Evolutionary conservation across 2,888 invertebrate species (phyloP).

Genomic region (Arge pagana): DNA sequence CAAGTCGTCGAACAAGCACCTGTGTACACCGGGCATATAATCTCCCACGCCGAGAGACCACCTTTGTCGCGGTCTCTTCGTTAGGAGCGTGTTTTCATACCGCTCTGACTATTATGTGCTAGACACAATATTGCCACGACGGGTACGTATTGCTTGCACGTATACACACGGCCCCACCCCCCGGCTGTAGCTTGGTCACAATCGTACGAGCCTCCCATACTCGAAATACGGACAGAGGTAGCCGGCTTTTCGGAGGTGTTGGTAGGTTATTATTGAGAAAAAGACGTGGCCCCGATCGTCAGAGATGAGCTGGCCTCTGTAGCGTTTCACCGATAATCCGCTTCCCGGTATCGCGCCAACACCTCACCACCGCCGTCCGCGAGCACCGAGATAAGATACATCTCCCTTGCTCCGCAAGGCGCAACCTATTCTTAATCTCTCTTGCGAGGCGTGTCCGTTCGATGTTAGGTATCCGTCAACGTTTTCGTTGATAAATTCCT

Average conservation of each 20-base stretch:
- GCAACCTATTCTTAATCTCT: slow-evolving; percentile 11
- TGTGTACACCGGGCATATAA: slow-evolving; percentile 53
- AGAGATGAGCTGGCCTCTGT: slow-evolving; percentile 6
- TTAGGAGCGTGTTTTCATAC: neutral
- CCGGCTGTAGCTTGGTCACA: neutral
- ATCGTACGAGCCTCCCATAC: no score
- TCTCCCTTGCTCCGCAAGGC: slow-evolving; percentile 15
- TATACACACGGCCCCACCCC: neutral
- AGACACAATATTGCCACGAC: neutral
- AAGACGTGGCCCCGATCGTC: slow-evolving; percentile 3
- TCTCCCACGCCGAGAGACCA: slow-evolving; percentile 44
- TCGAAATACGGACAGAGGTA: no score
- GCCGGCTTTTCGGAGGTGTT: no score
- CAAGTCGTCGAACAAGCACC: slow-evolving; percentile 42
- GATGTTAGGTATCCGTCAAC: no score
- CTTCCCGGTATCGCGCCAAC: slow-evolving; percentile 16
- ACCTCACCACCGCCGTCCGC: slow-evolving; percentile 14
- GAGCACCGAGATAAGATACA: slow-evolving; percentile 18
- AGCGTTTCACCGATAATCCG: slow-evolving; percentile 14
- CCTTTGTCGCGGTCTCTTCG: slow-evolving; percentile 41
- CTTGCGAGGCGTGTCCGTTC: slow-evolving; percentile 9
- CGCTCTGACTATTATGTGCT: neutral
- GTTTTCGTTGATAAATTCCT: no score
- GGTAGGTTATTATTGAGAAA: no score
- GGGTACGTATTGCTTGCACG: neutral